Evolutionary conservation across 2,113 vertebrate species (phyloP).

Genomic region (Morone chrysops): DNA sequence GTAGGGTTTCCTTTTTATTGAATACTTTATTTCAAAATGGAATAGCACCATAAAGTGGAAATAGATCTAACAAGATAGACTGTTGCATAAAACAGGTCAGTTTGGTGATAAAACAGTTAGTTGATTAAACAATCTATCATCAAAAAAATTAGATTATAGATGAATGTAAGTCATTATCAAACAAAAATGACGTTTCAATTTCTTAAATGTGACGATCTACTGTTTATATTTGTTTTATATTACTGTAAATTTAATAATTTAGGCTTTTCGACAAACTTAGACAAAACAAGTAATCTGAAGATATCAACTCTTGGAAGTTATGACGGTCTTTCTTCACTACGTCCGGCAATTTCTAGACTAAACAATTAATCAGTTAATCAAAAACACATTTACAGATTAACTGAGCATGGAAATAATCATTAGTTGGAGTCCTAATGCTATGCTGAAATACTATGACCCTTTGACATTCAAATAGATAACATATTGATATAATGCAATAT

Average conservation of each 20-base stretch:
- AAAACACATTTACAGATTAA: not conserved
- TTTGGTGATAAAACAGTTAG: not conserved
- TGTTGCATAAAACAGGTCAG: not conserved
- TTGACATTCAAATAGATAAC: not conserved
- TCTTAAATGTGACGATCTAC: not conserved
- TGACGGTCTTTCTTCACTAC: not conserved
- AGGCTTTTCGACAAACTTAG: not conserved
- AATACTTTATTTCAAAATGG: conserved; percentile 28
- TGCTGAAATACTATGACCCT: not conserved
- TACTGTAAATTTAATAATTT: not conserved
- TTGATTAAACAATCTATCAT: not conserved
- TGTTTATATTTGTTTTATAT: not conserved
- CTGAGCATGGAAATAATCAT: not conserved
- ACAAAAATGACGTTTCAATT: not conserved
- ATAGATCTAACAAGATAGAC: not conserved
- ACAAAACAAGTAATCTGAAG: not conserved
- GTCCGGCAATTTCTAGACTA: too few species aligned
- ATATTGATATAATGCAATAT: not conserved
- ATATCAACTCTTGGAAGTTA: not conserved
- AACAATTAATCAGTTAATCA: too few species aligned
- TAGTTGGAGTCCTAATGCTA: not conserved
- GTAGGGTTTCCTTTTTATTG: conserved; percentile 36
- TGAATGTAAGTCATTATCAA: not conserved
- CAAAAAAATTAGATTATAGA: not conserved
- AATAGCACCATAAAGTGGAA: conserved; percentile 4